Conservation (phyloP, 2,797 vertebrate species). For the Sorex maritimensis region DNA sequence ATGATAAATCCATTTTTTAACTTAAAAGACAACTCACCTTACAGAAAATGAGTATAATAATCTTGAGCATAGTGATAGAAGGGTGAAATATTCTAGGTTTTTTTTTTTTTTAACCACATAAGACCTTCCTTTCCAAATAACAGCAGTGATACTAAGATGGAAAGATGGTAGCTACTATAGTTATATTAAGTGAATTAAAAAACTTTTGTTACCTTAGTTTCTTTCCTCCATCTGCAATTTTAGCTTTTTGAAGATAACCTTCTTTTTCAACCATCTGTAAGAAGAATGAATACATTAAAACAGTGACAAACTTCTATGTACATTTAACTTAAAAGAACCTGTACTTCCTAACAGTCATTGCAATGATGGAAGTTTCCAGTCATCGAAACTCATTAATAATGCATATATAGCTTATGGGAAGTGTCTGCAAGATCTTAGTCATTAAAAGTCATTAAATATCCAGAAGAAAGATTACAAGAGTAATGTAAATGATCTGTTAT, state of each 20-base stretch:
- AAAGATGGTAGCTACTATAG: neutral
- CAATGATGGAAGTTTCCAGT: slow-evolving; percentile 62
- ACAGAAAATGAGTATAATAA: neutral
- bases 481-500: slow-evolving; percentile 58
- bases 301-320: slow-evolving; percentile 62
- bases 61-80: neutral
- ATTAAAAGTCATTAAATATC: slow-evolving; percentile 75
- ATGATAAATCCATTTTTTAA: neutral
- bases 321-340: slow-evolving; percentile 74
- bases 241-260: slow-evolving; percentile 96
- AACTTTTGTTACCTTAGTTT: slow-evolving; percentile 93
- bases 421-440: slow-evolving; percentile 23
- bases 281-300: slow-evolving; percentile 78
- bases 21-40: neutral
- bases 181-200: slow-evolving; percentile 16
- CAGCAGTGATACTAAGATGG: slow-evolving; percentile 15
- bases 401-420: slow-evolving; percentile 63
- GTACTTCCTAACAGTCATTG: slow-evolving; percentile 56
- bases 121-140: slow-evolving; percentile 47
- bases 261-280: slow-evolving; percentile 94
- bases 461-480: slow-evolving; percentile 65
- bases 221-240: slow-evolving; percentile 96
- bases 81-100: slow-evolving; percentile 1
- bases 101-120: neutral
- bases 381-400: slow-evolving; percentile 61